Evolutionary conservation across 2,113 vertebrate genomes (phyloP).

Genomic region (Protobothrops flavoviridis): DNA sequence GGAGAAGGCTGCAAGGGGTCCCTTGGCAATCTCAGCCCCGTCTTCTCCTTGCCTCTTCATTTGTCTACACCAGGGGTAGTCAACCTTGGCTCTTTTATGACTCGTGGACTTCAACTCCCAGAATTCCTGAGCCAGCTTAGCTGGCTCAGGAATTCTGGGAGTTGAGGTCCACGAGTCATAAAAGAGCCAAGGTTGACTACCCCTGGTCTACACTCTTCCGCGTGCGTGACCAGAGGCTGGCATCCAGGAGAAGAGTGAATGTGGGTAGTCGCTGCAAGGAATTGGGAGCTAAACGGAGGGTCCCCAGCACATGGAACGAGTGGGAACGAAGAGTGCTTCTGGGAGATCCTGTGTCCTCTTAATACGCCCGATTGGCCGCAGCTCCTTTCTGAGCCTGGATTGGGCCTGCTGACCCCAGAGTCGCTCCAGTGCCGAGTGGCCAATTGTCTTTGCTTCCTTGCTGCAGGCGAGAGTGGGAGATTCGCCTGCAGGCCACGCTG

Average conservation of each 20-base stretch:
- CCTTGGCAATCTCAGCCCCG: no score
- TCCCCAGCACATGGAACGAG: background rate
- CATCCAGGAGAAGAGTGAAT: background rate
- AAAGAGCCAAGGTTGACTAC: no score
- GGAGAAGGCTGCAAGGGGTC: no score
- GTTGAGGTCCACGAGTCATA: no score
- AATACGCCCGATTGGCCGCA: background rate
- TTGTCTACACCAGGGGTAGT: background rate
- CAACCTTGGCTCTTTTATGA: no score
- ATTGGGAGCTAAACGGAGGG: no score
- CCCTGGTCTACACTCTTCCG: background rate
- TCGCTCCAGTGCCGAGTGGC: background rate
- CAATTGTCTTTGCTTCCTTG: background rate
- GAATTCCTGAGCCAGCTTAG: no score
- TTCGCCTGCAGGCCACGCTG: constrained; percentile 89
- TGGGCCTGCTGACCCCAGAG: background rate
- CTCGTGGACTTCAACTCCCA: no score
- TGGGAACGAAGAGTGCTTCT: background rate
- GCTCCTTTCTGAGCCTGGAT: no score
- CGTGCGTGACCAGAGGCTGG: background rate
- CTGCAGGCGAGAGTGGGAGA: constrained; percentile 92
- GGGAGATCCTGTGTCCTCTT: background rate
- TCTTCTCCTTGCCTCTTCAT: background rate
- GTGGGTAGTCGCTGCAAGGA: background rate
- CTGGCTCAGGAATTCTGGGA: no score